Conservation (phyloP, 1,140 invertebrate species). For the Cyrtorhinus lividipennis region DNA sequence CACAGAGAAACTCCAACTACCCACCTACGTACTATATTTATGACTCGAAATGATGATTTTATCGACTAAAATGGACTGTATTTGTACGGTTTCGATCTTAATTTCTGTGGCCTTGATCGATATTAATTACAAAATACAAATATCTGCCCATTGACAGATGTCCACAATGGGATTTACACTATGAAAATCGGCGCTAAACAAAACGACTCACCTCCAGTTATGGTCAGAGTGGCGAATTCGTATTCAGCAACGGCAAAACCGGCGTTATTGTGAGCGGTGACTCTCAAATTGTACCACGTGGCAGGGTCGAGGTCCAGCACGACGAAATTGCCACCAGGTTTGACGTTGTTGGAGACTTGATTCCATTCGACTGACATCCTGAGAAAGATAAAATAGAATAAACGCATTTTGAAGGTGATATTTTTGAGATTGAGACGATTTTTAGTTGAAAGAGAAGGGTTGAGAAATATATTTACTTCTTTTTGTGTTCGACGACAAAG, state of each 20-base stretch:
- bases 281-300: conserved; percentile 78
- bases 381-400: conserved; percentile 6
- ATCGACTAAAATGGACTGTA: not conserved
- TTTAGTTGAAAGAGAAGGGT: not conserved
- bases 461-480: conserved; percentile 46
- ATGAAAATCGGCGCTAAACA: not conserved
- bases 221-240: conserved; percentile 85
- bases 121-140: not conserved
- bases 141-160: not conserved
- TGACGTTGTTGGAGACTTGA: conserved; percentile 82
- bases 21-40: too few species aligned
- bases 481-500: conserved; percentile 91
- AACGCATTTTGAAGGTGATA: conserved; percentile 31
- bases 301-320: conserved; percentile 82
- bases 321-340: conserved; percentile 77
- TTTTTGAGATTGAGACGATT: too few species aligned
- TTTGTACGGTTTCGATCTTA: not conserved
- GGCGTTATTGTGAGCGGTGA: conserved; percentile 90
- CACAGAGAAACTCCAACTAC: too few species aligned
- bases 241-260: conserved; percentile 88
- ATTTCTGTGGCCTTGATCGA: not conserved
- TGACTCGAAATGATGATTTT: too few species aligned
- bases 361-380: conserved; percentile 48
- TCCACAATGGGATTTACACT: not conserved
- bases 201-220: conserved; percentile 60